Conservation (phyloP, 2,113 vertebrate species). For the Irena cyanogastra region DNA sequence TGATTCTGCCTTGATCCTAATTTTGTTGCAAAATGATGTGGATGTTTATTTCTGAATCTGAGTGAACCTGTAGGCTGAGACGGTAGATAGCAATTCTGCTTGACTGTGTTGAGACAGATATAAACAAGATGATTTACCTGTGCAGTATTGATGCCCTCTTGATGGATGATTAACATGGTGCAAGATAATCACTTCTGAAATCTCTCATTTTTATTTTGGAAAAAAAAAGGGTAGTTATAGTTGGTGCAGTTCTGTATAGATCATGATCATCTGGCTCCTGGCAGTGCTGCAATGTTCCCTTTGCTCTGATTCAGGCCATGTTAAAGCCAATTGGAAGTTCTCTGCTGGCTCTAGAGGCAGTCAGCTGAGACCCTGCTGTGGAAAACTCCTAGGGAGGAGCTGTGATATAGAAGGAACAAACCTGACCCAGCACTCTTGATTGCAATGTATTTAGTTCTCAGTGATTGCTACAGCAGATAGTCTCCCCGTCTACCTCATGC, state of each 20-base stretch:
- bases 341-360: background rate
- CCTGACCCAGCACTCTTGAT: background rate
- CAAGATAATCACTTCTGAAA: conserved; percentile 44
- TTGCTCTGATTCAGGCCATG: background rate
- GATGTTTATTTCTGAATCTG: background rate
- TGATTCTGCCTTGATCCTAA: background rate
- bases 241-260: background rate
- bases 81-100: background rate
- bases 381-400: background rate
- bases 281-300: background rate
- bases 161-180: background rate
- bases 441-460: background rate
- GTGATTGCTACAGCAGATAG: background rate
- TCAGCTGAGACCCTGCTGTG: background rate
- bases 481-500: background rate
- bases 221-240: background rate
- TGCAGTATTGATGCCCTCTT: background rate
- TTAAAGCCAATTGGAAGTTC: background rate
- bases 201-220: conserved; percentile 17
- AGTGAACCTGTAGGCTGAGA: background rate
- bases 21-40: background rate
- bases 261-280: background rate
- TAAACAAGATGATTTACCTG: conserved; percentile 50
- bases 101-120: conserved; percentile 41
- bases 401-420: background rate